Base-by-base conservation (phyloP, 2,113 vertebrate genomes). In the Regulus satrapa region DNA sequence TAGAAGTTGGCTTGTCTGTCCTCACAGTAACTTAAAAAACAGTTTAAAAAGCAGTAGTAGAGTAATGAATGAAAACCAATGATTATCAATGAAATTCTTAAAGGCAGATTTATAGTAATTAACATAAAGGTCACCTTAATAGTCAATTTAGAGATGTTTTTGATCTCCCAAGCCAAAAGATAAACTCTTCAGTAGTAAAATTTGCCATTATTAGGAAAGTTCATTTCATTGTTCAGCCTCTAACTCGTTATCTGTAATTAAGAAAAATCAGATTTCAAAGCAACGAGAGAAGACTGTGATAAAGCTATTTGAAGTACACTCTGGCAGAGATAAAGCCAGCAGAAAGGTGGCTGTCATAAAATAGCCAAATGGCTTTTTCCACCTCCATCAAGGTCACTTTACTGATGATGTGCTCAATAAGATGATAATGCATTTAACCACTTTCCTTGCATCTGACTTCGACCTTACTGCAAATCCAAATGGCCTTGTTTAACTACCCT, bases 311-410 rank as follows among this genome's bases (percentile, higher is more conserved):
- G 88, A 92, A 97, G 96, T 96, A 96, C 95, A 94, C 85, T 96
- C 94, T 96, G 94, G 97, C 97, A 96, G 94, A 92, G 94, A 98
- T 96, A 97, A 97, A 90, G 88, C 74, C 88, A 94, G 97, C 83
- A 91, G 63, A 94, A 94, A 92, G 96, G 95, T 96, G 96, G 97
- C 97, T 95, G 92, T 98, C 98, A 98, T 97, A 98, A 98, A 98
- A 97, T 74, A 95, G 95, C 97, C 98, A 98, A 98, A 98, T 97
- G 95, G 98, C 97, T 98, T 98, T 98, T 98, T 98, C 98, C 97
- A 98, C 98, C 98, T 98, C 98, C 96, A 98, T 98, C 98, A 98
- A 98, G 98, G 98, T 98, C 97, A 97, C 91, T 96, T 97, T 96
- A 96, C 97, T 96, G 97, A 97, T 91, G 98, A 97, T 93, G 95